phyloP scores from a whole-genome alignment of 2,888 invertebrate genomes.

The Tenthredo mesomela region DNA sequence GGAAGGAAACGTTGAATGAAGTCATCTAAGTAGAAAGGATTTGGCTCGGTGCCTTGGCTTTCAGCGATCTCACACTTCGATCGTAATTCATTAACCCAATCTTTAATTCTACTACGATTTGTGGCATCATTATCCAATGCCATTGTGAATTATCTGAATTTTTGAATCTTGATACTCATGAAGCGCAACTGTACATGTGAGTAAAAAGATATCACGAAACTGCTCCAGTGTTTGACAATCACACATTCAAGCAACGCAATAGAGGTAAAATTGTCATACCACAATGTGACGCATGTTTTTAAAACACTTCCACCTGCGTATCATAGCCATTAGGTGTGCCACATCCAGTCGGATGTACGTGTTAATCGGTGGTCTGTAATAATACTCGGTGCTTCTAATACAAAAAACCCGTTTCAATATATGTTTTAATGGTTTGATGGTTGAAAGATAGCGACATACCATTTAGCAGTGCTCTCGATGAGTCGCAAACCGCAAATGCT shows the following conservation, averaged over 20 bases:
- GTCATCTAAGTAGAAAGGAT: constrained; percentile 45
- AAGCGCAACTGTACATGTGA: background rate
- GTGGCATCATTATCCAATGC: background rate
- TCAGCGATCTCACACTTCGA: background rate
- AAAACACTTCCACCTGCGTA: constrained; percentile 38
- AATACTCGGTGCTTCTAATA: constrained; percentile 26
- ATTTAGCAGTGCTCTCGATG: background rate
- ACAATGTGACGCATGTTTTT: background rate
- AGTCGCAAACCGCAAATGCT: constrained; percentile 24
- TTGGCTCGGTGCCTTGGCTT: constrained; percentile 4
- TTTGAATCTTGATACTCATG: background rate
- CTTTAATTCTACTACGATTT: background rate
- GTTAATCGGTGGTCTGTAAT: constrained; percentile 29
- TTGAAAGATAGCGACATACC: background rate
- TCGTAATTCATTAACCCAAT: background rate
- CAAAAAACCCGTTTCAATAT: constrained; percentile 34
- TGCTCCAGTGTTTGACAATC: constrained; percentile 32
- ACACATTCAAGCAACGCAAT: constrained; percentile 40
- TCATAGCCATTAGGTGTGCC: constrained; percentile 43
- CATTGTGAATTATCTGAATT: background rate
- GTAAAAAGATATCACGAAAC: constrained; percentile 41
- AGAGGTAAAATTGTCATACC: background rate
- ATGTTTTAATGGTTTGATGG: constrained; percentile 42
- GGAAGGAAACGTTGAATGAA: constrained; percentile 41
- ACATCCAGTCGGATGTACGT: constrained; percentile 40